Evolutionary conservation across 2,113 vertebrate species (phyloP), one percentile per base, ranked within the genome.

Genomic region (Entosphenus tridentatus): DNA sequence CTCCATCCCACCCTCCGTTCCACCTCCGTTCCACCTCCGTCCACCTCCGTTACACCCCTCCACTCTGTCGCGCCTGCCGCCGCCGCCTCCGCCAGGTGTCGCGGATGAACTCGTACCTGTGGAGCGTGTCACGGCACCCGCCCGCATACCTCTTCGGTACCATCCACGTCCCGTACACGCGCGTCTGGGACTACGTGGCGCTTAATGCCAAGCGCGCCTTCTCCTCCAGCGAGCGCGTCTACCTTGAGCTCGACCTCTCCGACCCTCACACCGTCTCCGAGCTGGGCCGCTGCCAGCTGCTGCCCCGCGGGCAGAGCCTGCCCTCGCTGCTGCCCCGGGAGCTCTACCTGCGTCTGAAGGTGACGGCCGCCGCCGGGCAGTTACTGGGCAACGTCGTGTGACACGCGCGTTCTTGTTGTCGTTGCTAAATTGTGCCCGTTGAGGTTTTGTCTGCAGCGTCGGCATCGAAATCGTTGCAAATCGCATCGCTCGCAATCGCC

Each of bases 61-160:
- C 39, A 39, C 39, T 39, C 39, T 39, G 39, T 39, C 39, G 39
- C 39, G 39, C 39, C 39, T 5, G 1, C 39, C 21, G 4, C 21
- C 39, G 39, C 39, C 5, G 39, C 39, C 39, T 5, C 39, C 39
- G 39, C 39, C 39, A 39, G 39, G 39, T 39, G 39, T 39, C 39
- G 39, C 39, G 39, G 39, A 39, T 89, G 11, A 92, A 88, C 77
- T 93, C 85, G 70, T 89, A 90, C 80, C 78, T 89, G 71, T 92
- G 88, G 87, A 87, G 83, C 16, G 86, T 89, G 76, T 86, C 87
- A 74, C 77, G 84, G 68, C 82, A 89, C 62, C 86, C 86, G 0
- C 87, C 83, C 0, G 87, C 86, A 14, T 90, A 86, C 75, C 86
- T 88, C 73, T 92, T 89, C 55, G 86, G 87, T 57, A 90, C 83